Conservation (phyloP, 2,888 invertebrate genomes). For the Brachyopa scutellaris region DNA sequence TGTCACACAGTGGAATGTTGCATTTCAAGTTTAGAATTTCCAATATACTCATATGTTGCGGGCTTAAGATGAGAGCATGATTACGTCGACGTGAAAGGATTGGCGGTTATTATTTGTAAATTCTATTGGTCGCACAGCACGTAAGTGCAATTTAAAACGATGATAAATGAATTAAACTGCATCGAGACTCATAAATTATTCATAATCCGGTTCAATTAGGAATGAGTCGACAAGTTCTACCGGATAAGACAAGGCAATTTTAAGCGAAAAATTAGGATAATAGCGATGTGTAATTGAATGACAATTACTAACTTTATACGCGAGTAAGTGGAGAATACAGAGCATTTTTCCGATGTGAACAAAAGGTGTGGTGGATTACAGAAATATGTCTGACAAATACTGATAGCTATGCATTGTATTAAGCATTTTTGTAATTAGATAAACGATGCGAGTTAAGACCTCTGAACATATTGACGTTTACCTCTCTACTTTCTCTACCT, state of each 20-base stretch:
- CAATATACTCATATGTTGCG: background rate
- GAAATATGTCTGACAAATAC: no score
- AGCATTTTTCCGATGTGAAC: background rate
- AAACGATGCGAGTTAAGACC: no score
- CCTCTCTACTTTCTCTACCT: no score
- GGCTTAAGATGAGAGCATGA: conserved; percentile 7
- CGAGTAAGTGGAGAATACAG: background rate
- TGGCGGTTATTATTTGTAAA: conserved; percentile 14
- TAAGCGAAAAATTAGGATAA: conserved; percentile 6
- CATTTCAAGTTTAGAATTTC: conserved; percentile 30
- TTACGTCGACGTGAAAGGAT: conserved; percentile 22
- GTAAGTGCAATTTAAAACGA: conserved; percentile 41
- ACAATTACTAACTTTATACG: background rate
- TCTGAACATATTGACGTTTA: no score
- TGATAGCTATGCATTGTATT: no score
- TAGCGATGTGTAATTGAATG: conserved; percentile 8
- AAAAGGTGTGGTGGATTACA: no score
- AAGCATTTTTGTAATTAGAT: no score
- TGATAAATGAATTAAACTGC: conserved; percentile 41
- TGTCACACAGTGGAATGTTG: background rate
- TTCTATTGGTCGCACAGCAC: conserved; percentile 25
- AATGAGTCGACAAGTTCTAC: conserved; percentile 5
- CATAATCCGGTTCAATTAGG: conserved; percentile 19
- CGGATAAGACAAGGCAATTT: background rate
- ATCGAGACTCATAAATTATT: conserved; percentile 51